A percentile compares a stretch with the other conserved stretches of the same genome.
phyloP scores from a whole-genome alignment of 2,113 vertebrate genomes.

The Mustela lutreola region DNA sequence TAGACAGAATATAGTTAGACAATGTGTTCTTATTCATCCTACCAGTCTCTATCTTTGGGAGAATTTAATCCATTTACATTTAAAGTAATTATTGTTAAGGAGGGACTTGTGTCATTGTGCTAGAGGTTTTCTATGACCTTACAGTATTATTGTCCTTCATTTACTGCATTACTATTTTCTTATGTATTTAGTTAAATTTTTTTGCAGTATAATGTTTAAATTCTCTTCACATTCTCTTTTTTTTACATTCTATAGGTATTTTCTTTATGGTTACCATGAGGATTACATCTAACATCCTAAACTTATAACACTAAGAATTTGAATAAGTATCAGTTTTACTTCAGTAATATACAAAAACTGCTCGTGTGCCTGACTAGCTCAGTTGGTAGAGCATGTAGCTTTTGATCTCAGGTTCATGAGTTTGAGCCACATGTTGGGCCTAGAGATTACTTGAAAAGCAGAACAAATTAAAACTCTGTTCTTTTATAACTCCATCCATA shows the following conservation, averaged over 20 bases:
- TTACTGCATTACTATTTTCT: not conserved
- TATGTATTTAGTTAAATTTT: not conserved
- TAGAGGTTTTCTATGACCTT: not conserved
- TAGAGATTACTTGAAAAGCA: not conserved
- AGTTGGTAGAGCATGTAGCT: not conserved
- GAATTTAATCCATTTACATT: not conserved
- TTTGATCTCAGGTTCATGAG: not conserved
- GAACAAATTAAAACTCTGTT: not conserved
- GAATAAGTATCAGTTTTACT: not conserved
- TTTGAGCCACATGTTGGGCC: not conserved
- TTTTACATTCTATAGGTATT: not conserved
- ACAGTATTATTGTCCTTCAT: not conserved
- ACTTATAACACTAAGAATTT: not conserved
- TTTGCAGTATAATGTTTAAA: not conserved
- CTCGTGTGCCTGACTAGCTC: not conserved
- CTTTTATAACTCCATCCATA: not conserved
- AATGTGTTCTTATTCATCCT: not conserved
- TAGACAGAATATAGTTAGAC: not conserved
- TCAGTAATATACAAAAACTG: not conserved
- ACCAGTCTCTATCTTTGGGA: not conserved
- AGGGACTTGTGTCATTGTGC: not conserved
- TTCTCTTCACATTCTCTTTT: not conserved
- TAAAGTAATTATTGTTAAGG: not conserved
- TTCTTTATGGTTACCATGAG: not conserved
- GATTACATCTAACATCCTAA: not conserved